Evolutionary conservation across 2,113 vertebrate genomes (phyloP), one percentile per base, ranked within the genome.

Genomic region (Rhynchomys soricoides): DNA sequence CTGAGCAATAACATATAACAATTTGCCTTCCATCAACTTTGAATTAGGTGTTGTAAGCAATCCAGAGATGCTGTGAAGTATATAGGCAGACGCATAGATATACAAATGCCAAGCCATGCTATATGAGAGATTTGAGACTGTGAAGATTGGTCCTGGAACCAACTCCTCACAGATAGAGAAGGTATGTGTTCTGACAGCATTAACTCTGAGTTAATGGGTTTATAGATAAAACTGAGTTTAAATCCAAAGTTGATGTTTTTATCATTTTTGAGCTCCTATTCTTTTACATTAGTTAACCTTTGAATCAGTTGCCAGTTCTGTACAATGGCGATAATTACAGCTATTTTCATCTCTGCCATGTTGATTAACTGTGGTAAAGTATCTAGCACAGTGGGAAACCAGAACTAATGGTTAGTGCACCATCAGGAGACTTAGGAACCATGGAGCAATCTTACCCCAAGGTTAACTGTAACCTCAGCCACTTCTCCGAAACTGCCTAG

Each of bases 191-290:
- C 31, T 87, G 24, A 75, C 75, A 93, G 37, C 12, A 85, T 0
- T 82, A 77, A 92, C 45, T 91, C 90, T 16, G 95, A 94, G 48
- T 82, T 66, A 55, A 64, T 55, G 21, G 31, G 7, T 55, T 95
- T 66, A 34, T 43, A 48, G 48, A 94, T 96, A 34, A 94, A 93
- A 77, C 11, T 94, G 81, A 55, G 12, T 50, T 79, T 66, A 57
- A 73, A 92, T 79, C 17, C 12, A 43, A 12, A 15, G 13, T 71
- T 85, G 64, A 78, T 45, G 50, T 43, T 89, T 87, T 40, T 31
- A 31, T 37, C 31, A 40, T 64, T 70, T 73, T 87, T 45, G 4
- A 43, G 59, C 29, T 3, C 12, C 31, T n/a, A 24, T 15, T 15
- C n/a, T 34, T 26, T n/a, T 68, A 77, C 82, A 31, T 89, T 94